A percentile compares a stretch with the other conserved stretches of the same genome.
These are phyloP conservation scores for Tachypleus tridentatus DNA, from an alignment of 1,140 invertebrate species.

Conservation along the genomic window DNA sequence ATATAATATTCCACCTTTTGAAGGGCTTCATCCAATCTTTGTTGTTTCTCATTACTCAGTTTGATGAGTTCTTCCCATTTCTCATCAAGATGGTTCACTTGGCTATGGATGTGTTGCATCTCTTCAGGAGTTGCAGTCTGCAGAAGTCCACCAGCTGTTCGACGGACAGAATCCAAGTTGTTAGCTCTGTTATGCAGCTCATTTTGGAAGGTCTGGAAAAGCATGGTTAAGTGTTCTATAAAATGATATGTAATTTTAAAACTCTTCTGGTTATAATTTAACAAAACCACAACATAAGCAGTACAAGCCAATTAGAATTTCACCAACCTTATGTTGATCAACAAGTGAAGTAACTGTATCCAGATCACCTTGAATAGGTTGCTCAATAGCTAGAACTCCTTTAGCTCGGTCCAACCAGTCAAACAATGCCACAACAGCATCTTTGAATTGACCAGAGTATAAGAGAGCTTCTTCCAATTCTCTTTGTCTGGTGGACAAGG, in stretches of 20 bases:
- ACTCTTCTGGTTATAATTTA: no score
- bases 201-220: constrained; percentile 58
- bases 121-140: constrained; percentile 65
- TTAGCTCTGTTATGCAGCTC: constrained; percentile 75
- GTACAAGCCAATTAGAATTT: no score
- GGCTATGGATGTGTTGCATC: constrained; percentile 58
- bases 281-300: no score
- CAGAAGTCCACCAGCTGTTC: constrained; percentile 77
- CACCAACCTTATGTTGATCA: constrained; percentile 79
- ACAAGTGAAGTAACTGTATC: constrained; percentile 88
- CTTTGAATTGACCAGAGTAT: constrained; percentile 91
- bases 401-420: constrained; percentile 85
- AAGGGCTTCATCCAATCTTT: constrained; percentile 69
- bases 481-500: constrained; percentile 48
- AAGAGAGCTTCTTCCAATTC: constrained; percentile 87
- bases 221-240: no score
- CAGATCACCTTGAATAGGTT: constrained; percentile 83
- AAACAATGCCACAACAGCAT: constrained; percentile 81
- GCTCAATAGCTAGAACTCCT: constrained; percentile 57
- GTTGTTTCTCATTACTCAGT: constrained; percentile 61
- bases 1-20: constrained; percentile 26
- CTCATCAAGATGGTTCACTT: constrained; percentile 67
- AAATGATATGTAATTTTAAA: no score
- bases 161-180: constrained; percentile 80
- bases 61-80: constrained; percentile 73